A percentile compares a stretch with the other conserved stretches of the same genome.
These are phyloP conservation scores for Neomorphus geoffroyi DNA, from an alignment of 2,797 vertebrate species.

Conservation along the genomic window DNA sequence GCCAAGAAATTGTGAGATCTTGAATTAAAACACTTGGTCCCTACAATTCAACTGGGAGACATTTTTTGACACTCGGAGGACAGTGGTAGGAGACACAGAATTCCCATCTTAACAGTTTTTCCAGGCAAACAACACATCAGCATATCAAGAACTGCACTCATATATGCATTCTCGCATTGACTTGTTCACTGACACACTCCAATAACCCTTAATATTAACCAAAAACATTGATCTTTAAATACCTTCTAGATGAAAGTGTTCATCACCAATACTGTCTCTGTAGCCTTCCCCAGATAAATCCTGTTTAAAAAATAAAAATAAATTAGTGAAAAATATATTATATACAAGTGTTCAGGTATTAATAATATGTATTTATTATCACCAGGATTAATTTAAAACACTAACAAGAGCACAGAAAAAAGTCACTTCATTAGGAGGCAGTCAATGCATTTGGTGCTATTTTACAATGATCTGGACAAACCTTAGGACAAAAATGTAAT, in stretches of 20 bases:
- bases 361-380: background rate
- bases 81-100: background rate
- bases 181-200: background rate
- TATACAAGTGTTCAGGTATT: background rate
- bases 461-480: background rate
- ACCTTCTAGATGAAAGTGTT: slow-evolving; percentile 96
- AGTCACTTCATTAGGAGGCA: background rate
- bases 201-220: background rate
- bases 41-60: background rate
- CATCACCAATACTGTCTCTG: slow-evolving; percentile 85
- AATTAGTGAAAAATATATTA: background rate
- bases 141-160: background rate
- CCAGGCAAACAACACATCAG: background rate
- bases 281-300: slow-evolving; percentile 86
- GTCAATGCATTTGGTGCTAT: background rate
- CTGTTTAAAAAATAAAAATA: slow-evolving; percentile 72
- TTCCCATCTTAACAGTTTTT: background rate
- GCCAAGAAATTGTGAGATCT: background rate
- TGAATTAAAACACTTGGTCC: background rate
- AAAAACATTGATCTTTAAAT: slow-evolving; percentile 24
- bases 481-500: background rate
- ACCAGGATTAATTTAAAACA: background rate
- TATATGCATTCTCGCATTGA: background rate
- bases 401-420: background rate
- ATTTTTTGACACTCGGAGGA: background rate